phyloP scores from a whole-genome alignment of 2,888 invertebrate genomes.

The Drosophila diplacantha region DNA sequence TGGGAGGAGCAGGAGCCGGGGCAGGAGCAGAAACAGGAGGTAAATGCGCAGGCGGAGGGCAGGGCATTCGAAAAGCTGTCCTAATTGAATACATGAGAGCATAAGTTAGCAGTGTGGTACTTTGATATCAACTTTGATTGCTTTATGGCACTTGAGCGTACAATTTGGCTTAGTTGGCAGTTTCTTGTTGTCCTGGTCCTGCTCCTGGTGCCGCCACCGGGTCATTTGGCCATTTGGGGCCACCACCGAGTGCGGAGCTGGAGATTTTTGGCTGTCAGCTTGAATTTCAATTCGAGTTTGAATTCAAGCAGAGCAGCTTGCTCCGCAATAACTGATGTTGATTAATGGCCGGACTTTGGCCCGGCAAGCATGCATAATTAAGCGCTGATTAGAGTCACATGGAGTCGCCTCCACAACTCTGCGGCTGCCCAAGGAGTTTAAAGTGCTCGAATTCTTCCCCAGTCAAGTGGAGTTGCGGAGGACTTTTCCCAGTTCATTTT shows the following conservation, averaged over 20 bases:
- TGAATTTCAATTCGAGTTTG: constrained; percentile 44
- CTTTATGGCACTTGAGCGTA: constrained; percentile 71
- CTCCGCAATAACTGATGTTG: constrained; percentile 48
- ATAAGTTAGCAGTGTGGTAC: constrained; percentile 70
- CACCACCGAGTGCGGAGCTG: constrained; percentile 7
- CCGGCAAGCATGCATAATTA: constrained; percentile 50
- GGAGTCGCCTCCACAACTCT: constrained; percentile 2
- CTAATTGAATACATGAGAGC: constrained; percentile 71
- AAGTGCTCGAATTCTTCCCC: constrained; percentile 2
- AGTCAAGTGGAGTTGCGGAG: constrained; percentile 13
- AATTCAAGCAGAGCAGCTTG: constrained; percentile 44
- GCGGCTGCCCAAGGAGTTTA: constrained; percentile 12
- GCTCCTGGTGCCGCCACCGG: constrained; percentile 12
- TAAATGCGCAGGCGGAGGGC: background rate
- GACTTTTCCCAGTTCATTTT: constrained; percentile 17
- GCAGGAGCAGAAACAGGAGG: constrained; percentile 2
- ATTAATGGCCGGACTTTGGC: constrained; percentile 52
- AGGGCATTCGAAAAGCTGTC: constrained; percentile 64
- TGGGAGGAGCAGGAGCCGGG: constrained; percentile 1
- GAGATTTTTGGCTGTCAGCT: constrained; percentile 25
- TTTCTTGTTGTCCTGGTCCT: constrained; percentile 44
- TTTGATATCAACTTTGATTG: constrained; percentile 70
- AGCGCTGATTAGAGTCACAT: constrained; percentile 41
- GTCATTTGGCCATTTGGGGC: constrained; percentile 36
- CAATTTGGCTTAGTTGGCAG: constrained; percentile 65